Evolutionary conservation across 2,113 vertebrate genomes (phyloP), one percentile per base, ranked within the genome.

Genomic region (Sinocyclocheilus maitianheensis): DNA sequence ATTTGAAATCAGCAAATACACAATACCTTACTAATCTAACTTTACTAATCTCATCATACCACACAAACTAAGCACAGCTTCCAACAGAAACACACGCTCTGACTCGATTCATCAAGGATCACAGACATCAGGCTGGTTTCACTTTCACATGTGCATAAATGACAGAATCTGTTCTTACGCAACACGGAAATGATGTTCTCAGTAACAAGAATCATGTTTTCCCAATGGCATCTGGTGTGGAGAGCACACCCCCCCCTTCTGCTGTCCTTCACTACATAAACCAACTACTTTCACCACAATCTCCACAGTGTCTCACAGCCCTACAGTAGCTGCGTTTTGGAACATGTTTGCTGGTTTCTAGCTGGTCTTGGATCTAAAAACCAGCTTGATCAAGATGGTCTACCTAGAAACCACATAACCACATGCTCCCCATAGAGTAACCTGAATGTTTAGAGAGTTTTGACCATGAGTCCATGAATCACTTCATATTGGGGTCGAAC

Each of bases 131-230:
- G 24, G 22, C 30, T 62, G 43, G 55, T 62, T 80, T 80, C 77
- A 43, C 77, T 80, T 80, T 62, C 9, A 18, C 11, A n/a, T 30
- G 76, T 10, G 48, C 5, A 20, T 74, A 40, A 74, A 46, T n/a
- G 71, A 22, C 37, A 74, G 14, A 58, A 13, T 63, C 58, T 24
- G 79, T 7, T 81, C 62, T 81, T 81, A 67, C 5, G 37, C 20
- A 80, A 80, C 79, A 67, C 18, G 22, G n/a, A 81, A 26, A 81
- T 20, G 13, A 76, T 48, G 74, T 77, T 26, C 63, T 30, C 62
- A 11, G 22, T 48, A 81, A 48, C n/a, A 62, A 62, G 34, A 62
- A 80, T 80, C 77, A 43, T 16, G 14, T 80, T 60, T 43, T 63
- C 58, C 55, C 77, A 58, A 1, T 58, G 26, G 6, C 37, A 40